Evolutionary conservation across 2,113 vertebrate genomes (phyloP).

Genomic region (Motacilla tschutschensis): DNA sequence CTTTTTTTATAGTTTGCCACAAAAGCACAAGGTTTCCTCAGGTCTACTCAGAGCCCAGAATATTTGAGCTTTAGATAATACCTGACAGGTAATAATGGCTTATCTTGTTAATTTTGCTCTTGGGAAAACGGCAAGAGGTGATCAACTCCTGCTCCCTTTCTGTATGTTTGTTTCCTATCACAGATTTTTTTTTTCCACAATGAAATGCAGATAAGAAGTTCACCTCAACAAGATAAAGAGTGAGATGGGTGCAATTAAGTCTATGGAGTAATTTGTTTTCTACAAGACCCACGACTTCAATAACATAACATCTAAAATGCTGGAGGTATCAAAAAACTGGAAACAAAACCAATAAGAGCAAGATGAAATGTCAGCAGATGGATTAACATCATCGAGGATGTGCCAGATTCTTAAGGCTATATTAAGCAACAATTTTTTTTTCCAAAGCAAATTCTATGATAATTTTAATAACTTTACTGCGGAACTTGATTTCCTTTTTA

Average conservation of each 20-base stretch:
- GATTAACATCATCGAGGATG: slow-evolving; percentile 41
- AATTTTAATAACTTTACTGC: slow-evolving; percentile 19
- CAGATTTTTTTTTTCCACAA: slow-evolving; percentile 39
- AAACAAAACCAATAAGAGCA: slow-evolving; percentile 51
- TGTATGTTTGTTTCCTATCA: slow-evolving; percentile 13
- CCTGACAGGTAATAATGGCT: not conserved
- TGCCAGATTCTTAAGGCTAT: slow-evolving; percentile 59
- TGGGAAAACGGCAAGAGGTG: slow-evolving; percentile 21
- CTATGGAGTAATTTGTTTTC: slow-evolving; percentile 61
- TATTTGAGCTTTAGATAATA: not conserved
- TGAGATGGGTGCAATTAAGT: slow-evolving; percentile 58
- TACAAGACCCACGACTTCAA: slow-evolving; percentile 55
- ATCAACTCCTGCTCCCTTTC: slow-evolving; percentile 3
- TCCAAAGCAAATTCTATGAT: slow-evolving; percentile 44
- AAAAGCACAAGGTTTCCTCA: not conserved
- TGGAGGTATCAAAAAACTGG: slow-evolving; percentile 62
- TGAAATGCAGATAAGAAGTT: slow-evolving; percentile 57
- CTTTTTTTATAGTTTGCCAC: not conserved
- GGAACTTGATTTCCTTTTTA: not conserved
- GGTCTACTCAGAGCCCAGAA: not conserved
- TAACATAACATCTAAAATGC: slow-evolving; percentile 62
- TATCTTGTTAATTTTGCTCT: slow-evolving; percentile 37
- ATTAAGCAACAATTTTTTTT: slow-evolving; percentile 37
- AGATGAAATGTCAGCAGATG: slow-evolving; percentile 60
- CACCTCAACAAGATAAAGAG: slow-evolving; percentile 60